Percentiles rank a stretch among this genome's conserved stretches.
These are phyloP conservation scores for Laticauda laticaudata DNA, from an alignment of 2,113 vertebrate species.

Conservation along the genomic window DNA sequence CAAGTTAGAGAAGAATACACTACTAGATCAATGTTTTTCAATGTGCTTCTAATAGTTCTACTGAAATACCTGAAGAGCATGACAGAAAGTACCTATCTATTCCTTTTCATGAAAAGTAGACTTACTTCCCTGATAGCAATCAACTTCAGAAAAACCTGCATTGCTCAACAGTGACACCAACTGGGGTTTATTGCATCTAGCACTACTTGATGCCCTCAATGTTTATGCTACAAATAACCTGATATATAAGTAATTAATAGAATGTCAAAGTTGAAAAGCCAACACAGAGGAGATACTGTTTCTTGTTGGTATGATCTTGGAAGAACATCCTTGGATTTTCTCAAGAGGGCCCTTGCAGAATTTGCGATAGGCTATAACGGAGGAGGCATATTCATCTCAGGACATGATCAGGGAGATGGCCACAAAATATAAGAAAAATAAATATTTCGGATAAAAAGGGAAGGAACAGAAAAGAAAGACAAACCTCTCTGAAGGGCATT, in stretches of 20 bases:
- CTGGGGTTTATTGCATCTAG: neutral
- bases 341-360: neutral
- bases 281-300: neutral
- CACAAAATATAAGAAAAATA: neutral
- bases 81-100: neutral
- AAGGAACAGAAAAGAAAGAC: neutral
- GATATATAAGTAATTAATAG: neutral
- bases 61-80: neutral
- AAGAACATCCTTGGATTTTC: neutral
- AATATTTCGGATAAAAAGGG: fast-evolving
- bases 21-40: neutral
- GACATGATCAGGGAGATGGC: neutral
- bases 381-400: neutral
- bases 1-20: neutral
- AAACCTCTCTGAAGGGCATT: conserved; percentile 65
- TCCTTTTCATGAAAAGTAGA: neutral
- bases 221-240: neutral
- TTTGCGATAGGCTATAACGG: neutral
- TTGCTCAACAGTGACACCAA: neutral
- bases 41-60: neutral
- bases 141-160: neutral
- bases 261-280: neutral
- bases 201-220: neutral
- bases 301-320: neutral
- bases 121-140: neutral